phyloP scores from a whole-genome alignment of 2,797 vertebrate species.

The Takifugu ocellatus region DNA sequence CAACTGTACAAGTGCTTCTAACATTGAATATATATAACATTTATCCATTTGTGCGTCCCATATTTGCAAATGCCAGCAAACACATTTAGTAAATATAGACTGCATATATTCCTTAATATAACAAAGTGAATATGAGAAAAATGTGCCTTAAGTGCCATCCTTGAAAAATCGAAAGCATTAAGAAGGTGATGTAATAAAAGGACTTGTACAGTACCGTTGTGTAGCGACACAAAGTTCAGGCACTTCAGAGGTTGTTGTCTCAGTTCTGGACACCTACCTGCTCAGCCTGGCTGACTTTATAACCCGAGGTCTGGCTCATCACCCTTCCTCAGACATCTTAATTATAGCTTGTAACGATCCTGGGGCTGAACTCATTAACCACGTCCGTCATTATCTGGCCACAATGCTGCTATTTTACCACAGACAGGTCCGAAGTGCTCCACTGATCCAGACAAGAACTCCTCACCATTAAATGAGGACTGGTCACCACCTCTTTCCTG shows the following conservation, averaged over 20 bases:
- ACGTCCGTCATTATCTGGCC: conserved; percentile 47
- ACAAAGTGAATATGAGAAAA: too few relatives aligned
- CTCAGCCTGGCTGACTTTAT: conserved; percentile 39
- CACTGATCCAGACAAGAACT: conserved; percentile 40
- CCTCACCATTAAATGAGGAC: conserved; percentile 30
- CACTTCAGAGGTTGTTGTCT: conserved; percentile 9
- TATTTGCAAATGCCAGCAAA: too few relatives aligned
- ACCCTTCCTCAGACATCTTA: conserved; percentile 27
- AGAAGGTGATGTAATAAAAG: not conserved
- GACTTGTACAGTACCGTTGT: conserved; percentile 25
- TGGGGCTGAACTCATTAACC: conserved; percentile 34
- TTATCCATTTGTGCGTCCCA: too few relatives aligned
- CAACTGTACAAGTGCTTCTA: too few relatives aligned
- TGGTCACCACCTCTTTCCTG: conserved; percentile 18
- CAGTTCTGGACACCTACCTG: not conserved
- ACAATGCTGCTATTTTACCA: conserved; percentile 11
- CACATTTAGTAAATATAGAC: too few relatives aligned
- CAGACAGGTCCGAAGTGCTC: conserved; percentile 14
- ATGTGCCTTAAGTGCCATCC: too few relatives aligned
- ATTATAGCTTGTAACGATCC: conserved; percentile 34
- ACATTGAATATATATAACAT: too few relatives aligned
- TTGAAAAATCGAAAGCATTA: too few relatives aligned
- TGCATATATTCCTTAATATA: too few relatives aligned
- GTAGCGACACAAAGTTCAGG: not conserved
- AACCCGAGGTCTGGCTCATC: conserved; percentile 21